Base-by-base conservation (phyloP, 2,888 invertebrate genomes). In the Perizoma flavofasciatum region DNA sequence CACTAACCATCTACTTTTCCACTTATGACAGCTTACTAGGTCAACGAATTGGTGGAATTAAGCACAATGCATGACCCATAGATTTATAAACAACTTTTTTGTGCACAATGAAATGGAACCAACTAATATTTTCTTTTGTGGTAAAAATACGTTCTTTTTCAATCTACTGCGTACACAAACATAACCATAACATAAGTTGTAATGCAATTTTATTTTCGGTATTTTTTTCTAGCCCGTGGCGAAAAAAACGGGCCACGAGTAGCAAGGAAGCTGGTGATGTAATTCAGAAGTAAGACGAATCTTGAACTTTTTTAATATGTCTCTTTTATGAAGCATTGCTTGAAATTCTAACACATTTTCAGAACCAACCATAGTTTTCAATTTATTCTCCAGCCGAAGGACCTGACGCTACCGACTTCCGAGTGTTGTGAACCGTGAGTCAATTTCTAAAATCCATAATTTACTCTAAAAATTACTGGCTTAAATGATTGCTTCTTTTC, bases 331-430 rank as follows among this genome's bases (percentile, higher is more conserved):
- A 37, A 22, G 22, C n/a, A 44, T 6, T 44, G 11, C 6, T 22
- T 6, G 4, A 44, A 44, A 22, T 22, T 22, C 2, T n/a, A 4
- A 11, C 10, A 7, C 49, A 43, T 39, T 71, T 70, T 43, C 66
- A 81, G 83, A 59, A 63, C 69, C 22, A 73, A 68, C 37, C 71
- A 75, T 41, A 88, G 85, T 65, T 79, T 84, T 59, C 74, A 85
- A 66, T 82, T 77, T 50, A 79, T 89, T 51, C 65, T 89, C 54
- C 76, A 78, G 55, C 86, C 89, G 1, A 85, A 86, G 68, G 79
- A 82, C 33, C 50, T 83, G 10, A 69, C 75, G 9, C 73, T 74
- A 5, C 72, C 79, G 8, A 68, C 73, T n/a, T 88, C 87, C 0
- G 85, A 81, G 57, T 77, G 73, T 64, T 77, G 73, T 45, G 75